Base-by-base conservation (phyloP, 2,113 vertebrate genomes). In the Rhombomys opimus region DNA sequence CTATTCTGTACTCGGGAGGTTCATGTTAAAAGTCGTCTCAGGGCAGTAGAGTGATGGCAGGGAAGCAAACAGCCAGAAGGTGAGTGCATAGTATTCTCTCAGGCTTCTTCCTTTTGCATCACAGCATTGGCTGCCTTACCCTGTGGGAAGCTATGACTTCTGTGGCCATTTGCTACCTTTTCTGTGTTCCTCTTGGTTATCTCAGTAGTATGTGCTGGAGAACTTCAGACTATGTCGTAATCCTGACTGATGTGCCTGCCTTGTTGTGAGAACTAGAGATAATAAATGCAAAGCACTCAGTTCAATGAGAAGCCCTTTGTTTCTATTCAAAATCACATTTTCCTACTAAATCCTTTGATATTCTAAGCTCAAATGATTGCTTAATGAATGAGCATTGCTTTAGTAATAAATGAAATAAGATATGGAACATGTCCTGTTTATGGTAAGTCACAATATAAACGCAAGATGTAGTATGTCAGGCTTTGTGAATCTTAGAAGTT, bases 311-410 rank as follows among this genome's bases (percentile, higher is more conserved):
- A n/a, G 65, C 30, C 6, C 81, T 90, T 86, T 35, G 72, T 12
- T 68, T 78, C 54, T 46, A 46, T 41, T 87, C 52, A 41, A 41
- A 96, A 50, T 91, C 38, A 57, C 81, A 20, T 75, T 52, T 76
- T 84, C 27, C 63, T 41, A 23, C 50, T 8, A 57, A 68, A 65
- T 76, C 52, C 63, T 87, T 88, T 96, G 27, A 94, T 78, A 77
- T 93, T 72, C 76, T 15, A 90, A 86, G 17, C 87, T 90, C 84
- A 87, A 80, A 76, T 54, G 63, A 87, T 78, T 84, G 22, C 30
- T 90, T 89, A 80, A 86, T 87, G 68, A 93, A 87, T 95, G 54
- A 81, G 18, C n/a, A 54, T 22, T 91, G 41, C 27, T 93, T 96
- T 61, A 90, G 76, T 27, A 82, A 95, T 86, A 93, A 73, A 38